Conservation (phyloP, 2,113 vertebrate species). For the Lates calcarifer region DNA sequence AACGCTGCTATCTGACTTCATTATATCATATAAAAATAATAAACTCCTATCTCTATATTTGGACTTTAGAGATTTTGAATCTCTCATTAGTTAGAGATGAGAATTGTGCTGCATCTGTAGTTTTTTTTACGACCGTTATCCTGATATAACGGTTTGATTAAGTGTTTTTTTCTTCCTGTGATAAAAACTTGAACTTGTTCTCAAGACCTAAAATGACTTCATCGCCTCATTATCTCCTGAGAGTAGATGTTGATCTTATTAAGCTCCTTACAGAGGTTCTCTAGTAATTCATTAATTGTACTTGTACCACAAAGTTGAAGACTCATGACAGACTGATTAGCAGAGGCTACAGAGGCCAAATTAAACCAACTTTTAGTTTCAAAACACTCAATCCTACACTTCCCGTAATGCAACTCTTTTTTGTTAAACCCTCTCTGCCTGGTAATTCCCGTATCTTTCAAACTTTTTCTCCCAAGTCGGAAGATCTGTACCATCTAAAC, state of each 20-base stretch:
- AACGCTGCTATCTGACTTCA: background rate
- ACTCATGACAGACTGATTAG: background rate
- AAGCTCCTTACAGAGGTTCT: background rate
- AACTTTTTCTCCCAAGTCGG: too few species aligned
- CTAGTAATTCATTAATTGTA: background rate
- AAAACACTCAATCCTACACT: background rate
- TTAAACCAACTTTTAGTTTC: background rate
- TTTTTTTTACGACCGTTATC: background rate
- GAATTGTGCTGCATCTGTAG: background rate
- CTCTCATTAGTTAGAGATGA: background rate
- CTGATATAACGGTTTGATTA: background rate
- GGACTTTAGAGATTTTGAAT: background rate
- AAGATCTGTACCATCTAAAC: background rate
- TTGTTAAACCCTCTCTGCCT: too few species aligned
- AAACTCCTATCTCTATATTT: conserved; percentile 3
- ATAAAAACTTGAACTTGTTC: conserved; percentile 2
- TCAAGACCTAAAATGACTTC: background rate
- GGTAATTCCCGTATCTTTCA: background rate
- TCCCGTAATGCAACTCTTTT: conserved; percentile 5
- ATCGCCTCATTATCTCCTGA: conserved; percentile 4
- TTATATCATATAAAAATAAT: conserved; percentile 21
- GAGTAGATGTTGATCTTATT: background rate
- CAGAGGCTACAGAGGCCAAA: too few species aligned
- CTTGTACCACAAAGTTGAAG: background rate
- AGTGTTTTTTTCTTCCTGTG: conserved; percentile 4